Base-by-base conservation (phyloP, 2,888 invertebrate species). In the Empis livida region DNA sequence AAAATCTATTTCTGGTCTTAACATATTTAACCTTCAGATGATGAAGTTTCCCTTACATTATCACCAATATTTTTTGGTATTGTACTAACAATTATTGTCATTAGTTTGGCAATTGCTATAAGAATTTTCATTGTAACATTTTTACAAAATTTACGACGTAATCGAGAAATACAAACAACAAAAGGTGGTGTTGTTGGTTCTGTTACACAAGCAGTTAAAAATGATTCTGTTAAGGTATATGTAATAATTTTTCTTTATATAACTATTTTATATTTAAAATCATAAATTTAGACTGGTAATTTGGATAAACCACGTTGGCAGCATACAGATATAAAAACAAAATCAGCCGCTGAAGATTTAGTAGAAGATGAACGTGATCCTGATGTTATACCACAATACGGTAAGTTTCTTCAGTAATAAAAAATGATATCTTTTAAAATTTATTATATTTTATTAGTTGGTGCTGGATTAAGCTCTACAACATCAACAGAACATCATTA, bases 381-480 rank as follows among this genome's bases (percentile, higher is more conserved):
- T 15, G 83, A 84, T 66, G 78, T 83, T 51, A 83, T 84, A 64
- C 83, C 83, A 53, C 82, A 82, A 73, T 82, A 79, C 58, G 82
- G 82, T 82, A 70, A 58, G 62, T 55, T 35, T 10, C n/a, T 35
- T n/a, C n/a, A 35, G n/a, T n/a, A n/a, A 8, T n/a, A 35, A 35
- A 3, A 35, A 4, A 35, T 35, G 4, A n/a, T 13, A n/a, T 35
- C 8, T 35, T 13, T 35, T 35, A n/a, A 32, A 32, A 32, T 32
- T 9, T 32, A 32, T 13, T 35, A 35, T 13, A 35, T n/a, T 32
- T 32, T 8, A 35, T 35, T 35, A 35, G 13, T n/a, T 13, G n/a
- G 53, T 27, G 52, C 45, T 23, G 53, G 51, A 14, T 50, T 46
- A 30, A 49, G 47, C 39, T 53, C 53, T 13, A 46, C 50, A 53